These are phyloP conservation scores for Naso thynnoides DNA, from an alignment of 2,797 vertebrate genomes.

Conservation along the genomic window DNA sequence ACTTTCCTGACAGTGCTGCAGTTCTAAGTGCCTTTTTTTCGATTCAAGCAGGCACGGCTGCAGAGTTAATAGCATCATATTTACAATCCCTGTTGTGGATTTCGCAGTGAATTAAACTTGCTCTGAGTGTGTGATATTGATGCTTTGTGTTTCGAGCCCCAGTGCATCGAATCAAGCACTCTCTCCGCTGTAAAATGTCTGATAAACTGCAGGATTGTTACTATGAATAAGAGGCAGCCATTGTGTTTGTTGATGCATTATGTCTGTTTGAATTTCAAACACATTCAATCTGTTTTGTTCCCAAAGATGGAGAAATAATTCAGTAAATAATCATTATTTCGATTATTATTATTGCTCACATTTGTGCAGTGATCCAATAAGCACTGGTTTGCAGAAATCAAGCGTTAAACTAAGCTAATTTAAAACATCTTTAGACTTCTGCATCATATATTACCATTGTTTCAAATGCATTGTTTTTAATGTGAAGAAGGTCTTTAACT, in stretches of 20 bases:
- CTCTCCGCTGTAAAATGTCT: constrained; percentile 11
- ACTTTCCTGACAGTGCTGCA: neutral
- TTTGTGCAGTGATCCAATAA: neutral
- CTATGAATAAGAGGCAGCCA: constrained; percentile 6
- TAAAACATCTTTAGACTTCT: neutral
- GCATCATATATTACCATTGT: neutral
- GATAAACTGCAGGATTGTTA: constrained; percentile 26
- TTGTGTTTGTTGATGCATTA: neutral
- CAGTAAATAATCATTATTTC: neutral
- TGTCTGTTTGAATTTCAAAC: neutral
- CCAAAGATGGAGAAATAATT: constrained; percentile 1
- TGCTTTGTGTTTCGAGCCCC: constrained; percentile 23
- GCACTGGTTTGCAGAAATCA: neutral
- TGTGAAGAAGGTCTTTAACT: neutral
- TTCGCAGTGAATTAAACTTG: constrained; percentile 37
- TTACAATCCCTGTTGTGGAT: constrained; percentile 20
- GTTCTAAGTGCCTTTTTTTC: neutral
- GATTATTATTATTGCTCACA: neutral
- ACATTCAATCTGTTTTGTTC: neutral
- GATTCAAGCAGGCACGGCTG: neutral
- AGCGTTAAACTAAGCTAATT: neutral
- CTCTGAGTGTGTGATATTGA: constrained; percentile 34
- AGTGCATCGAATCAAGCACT: constrained; percentile 22
- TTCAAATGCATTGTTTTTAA: neutral
- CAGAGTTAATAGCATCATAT: constrained; percentile 6